phyloP scores from a whole-genome alignment of 2,888 invertebrate species.

The Torymus texanus region DNA sequence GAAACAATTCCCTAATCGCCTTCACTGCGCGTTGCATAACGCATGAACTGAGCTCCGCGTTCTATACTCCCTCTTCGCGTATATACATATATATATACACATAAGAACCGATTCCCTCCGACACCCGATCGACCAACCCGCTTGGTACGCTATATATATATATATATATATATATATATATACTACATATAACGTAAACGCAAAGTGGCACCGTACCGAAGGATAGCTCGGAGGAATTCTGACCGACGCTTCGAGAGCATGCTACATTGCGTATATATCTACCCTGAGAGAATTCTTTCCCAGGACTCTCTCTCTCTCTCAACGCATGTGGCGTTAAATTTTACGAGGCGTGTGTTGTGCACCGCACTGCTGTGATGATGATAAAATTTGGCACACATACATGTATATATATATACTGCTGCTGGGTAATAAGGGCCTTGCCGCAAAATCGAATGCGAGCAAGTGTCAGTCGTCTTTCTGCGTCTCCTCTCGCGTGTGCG shows the following conservation, averaged over 20 bases:
- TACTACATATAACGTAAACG: slow-evolving; percentile 19
- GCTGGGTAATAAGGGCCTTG: slow-evolving; percentile 16
- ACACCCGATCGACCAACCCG: background rate
- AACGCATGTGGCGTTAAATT: slow-evolving; percentile 23
- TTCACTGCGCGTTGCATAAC: no score
- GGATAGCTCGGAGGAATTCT: slow-evolving; percentile 47
- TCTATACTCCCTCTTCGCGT: no score
- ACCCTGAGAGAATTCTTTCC: slow-evolving; percentile 24
- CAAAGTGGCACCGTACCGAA: slow-evolving; percentile 14
- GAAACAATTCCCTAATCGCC: no score
- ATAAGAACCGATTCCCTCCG: background rate
- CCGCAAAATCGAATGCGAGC: background rate
- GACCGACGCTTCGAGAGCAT: background rate
- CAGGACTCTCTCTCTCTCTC: slow-evolving; percentile 11
- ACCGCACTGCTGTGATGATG: slow-evolving; percentile 5
- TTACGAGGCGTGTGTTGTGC: slow-evolving; percentile 44
- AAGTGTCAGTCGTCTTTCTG: background rate
- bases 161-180: background rate
- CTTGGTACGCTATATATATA: background rate
- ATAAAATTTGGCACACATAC: slow-evolving; percentile 41
- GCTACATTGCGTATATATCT: slow-evolving; percentile 10
- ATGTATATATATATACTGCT: background rate
- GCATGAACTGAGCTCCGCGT: no score
- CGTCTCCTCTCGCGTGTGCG: no score
- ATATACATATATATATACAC: no score